phyloP scores from a whole-genome alignment of 2,888 invertebrate species.

The Lathronympha strigana region DNA sequence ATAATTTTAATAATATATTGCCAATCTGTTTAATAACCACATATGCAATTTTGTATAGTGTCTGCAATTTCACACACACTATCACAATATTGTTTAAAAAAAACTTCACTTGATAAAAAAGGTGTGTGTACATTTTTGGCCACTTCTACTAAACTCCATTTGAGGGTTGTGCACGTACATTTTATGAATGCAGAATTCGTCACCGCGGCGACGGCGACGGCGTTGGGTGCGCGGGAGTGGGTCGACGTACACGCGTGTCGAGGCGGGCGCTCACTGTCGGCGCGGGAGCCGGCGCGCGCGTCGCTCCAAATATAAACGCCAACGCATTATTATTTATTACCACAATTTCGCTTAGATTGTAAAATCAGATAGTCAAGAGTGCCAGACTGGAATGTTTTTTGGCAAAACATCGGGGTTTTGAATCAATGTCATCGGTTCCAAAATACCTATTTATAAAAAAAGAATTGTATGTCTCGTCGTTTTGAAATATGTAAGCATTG shows the following conservation, averaged over 20 bases:
- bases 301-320: constrained; percentile 58
- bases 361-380: constrained; percentile 61
- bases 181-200: constrained; percentile 34
- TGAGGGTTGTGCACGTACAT: constrained; percentile 40
- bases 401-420: constrained; percentile 59
- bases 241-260: constrained; percentile 34
- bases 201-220: constrained; percentile 40
- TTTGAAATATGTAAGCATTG: no score
- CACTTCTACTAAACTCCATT: background rate
- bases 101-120: background rate
- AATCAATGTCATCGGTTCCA: constrained; percentile 47
- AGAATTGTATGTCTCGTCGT: background rate
- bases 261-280: constrained; percentile 35
- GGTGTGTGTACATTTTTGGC: background rate
- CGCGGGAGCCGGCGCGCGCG: constrained; percentile 41
- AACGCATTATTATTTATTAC: constrained; percentile 76
- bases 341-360: constrained; percentile 67
- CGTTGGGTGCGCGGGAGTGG: constrained; percentile 38
- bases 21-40: no score
- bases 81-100: background rate
- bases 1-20: no score
- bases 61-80: background rate
- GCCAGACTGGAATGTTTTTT: constrained; percentile 60
- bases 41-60: background rate
- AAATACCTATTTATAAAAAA: constrained; percentile 29